Percentiles rank a stretch among this genome's conserved stretches.
Conservation (phyloP, 2,888 invertebrate species). For the Trichogramma dendrolimi region DNA sequence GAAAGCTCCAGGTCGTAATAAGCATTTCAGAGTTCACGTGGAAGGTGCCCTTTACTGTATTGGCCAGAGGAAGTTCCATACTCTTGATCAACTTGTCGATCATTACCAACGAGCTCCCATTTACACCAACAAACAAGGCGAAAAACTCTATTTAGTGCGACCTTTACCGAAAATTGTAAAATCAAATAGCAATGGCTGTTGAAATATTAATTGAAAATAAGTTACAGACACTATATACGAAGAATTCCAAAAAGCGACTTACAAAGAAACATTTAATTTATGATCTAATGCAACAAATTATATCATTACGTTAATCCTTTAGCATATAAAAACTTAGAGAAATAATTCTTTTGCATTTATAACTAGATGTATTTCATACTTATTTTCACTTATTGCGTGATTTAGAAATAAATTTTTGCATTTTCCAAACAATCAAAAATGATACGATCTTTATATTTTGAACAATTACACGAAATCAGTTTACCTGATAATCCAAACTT, state of each 20-base stretch:
- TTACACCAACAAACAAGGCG: slow-evolving; percentile 95
- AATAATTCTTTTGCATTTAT: too few species aligned
- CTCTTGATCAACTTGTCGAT: slow-evolving; percentile 92
- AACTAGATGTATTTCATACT: too few species aligned
- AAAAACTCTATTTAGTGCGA: slow-evolving; percentile 94
- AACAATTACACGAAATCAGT: too few species aligned
- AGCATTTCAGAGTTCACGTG: slow-evolving; percentile 98
- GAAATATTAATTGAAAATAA: slow-evolving; percentile 16
- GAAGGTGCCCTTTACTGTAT: slow-evolving; percentile 91
- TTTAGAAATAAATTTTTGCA: too few species aligned
- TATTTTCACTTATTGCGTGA: too few species aligned
- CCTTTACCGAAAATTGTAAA: slow-evolving; percentile 71
- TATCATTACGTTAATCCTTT: too few species aligned
- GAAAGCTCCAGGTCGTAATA: slow-evolving; percentile 96
- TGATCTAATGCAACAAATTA: not conserved
- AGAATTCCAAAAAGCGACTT: slow-evolving; percentile 29
- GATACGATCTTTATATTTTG: too few species aligned
- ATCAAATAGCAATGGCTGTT: slow-evolving; percentile 50
- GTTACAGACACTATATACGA: slow-evolving; percentile 22
- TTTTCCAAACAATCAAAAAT: too few species aligned
- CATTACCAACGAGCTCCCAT: slow-evolving; percentile 99
- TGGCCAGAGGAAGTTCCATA: slow-evolving; percentile 95
- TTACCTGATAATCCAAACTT: too few species aligned
- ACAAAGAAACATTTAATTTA: slow-evolving; percentile 30
- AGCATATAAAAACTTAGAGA: too few species aligned